Evolutionary conservation across 2,797 vertebrate genomes (phyloP).

Genomic region (Sorex maritimensis): DNA sequence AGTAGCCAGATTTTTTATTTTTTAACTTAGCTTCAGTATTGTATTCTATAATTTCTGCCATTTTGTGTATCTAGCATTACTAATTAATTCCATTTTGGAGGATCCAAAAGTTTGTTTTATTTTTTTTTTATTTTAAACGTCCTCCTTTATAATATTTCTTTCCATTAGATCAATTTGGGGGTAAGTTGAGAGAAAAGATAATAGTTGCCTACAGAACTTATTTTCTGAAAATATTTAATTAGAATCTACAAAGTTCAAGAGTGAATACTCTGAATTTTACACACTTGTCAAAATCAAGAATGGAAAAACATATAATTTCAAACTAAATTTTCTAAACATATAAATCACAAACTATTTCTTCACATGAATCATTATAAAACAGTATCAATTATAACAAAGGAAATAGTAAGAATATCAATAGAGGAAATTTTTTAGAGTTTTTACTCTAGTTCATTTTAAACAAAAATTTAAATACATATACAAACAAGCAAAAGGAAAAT

Average conservation of each 20-base stretch:
- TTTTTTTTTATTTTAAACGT: neutral
- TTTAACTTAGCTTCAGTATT: neutral
- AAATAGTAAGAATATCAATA: constrained; percentile 14
- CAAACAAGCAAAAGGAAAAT: neutral
- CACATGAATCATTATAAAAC: constrained; percentile 28
- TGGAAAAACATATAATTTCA: constrained; percentile 18
- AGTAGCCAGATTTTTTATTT: neutral
- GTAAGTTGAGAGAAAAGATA: constrained; percentile 13
- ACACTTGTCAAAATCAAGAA: neutral
- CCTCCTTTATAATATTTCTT: constrained; percentile 30
- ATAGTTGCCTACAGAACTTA: neutral
- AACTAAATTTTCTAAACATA: constrained; percentile 5
- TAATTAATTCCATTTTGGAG: neutral
- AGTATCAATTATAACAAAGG: constrained; percentile 34
- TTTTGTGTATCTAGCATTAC: neutral
- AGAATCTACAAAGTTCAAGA: neutral
- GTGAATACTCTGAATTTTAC: constrained; percentile 63
- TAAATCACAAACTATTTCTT: constrained; percentile 59
- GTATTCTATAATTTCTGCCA: neutral
- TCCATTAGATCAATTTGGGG: neutral
- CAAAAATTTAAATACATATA: constrained; percentile 38
- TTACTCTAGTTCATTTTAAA: constrained; percentile 53
- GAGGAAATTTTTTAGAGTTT: constrained; percentile 9
- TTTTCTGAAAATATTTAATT: constrained; percentile 12
- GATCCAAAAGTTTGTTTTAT: constrained; percentile 27